Evolutionary conservation across 2,888 invertebrate species (phyloP), one percentile per base, ranked within the genome.

Genomic region (Drosophila bunnanda): DNA sequence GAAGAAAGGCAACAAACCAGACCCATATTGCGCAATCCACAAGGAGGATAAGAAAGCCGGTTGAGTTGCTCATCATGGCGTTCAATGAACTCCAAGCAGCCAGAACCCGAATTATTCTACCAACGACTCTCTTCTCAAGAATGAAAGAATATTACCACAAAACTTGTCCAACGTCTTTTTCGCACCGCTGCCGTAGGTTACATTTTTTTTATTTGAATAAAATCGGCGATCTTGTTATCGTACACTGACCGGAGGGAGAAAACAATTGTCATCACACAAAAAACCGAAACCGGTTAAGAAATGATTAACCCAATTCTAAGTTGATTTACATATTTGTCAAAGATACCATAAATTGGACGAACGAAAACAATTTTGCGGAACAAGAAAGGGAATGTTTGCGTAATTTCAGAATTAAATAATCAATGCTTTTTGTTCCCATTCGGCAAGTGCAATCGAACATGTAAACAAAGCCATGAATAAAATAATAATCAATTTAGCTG

Each of bases 131-230:
- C 20, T 44, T 56, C 22, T 22, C n/a, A 17, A 53, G 9, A 13
- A 39, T 28, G 39, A 13, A 25, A 15, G 12, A n/a, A 10, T 52
- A 20, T 28, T 28, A 28, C 25, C 38, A 30, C 20, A 58, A 58
- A 58, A 58, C 54, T 58, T 39, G 58, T 39, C 38, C 17, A 58
- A 54, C 58, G 38, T 58, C 58, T 58, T 58, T 38, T 54, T 53
- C 17, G n/a, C 28, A 15, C 20, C 28, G 28, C 54, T 54, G 10
- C 36, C 28, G 8, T 9, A 25, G 48, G 56, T 25, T 48, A 50
- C 22, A 34, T 56, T 22, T 50, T 50, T n/a, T 34, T 32, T 22
- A 48, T 39, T 54, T 43, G 10, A 17, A 55, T 30, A 30, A 39
- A 9, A 38, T 36, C 32, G 46, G 22, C 32, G n/a, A 48, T 57